Percentiles rank a stretch among this genome's conserved stretches.
phyloP scores from a whole-genome alignment of 2,113 vertebrate species.

The Saimiri boliviensis region DNA sequence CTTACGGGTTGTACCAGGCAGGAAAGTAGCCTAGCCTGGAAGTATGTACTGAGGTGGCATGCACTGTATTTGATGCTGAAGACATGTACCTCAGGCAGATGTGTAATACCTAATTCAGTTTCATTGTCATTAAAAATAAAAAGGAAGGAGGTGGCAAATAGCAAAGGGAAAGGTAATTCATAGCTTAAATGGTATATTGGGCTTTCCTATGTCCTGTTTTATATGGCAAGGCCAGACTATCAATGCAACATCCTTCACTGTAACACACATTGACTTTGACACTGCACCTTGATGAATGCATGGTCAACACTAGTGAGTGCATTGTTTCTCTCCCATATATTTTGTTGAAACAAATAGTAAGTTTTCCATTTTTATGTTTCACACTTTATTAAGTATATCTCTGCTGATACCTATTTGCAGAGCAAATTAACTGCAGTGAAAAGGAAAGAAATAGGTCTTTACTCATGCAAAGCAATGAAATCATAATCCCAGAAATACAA shows the following conservation, averaged over 20 bases:
- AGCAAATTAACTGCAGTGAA: background rate
- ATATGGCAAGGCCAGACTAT: background rate
- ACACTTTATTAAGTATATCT: slow-evolving; percentile 2
- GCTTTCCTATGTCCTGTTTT: background rate
- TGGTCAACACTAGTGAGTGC: background rate
- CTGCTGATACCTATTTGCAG: background rate
- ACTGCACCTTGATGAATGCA: background rate
- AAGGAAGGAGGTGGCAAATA: background rate
- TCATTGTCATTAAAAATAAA: slow-evolving; percentile 46
- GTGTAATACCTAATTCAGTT: slow-evolving; percentile 35
- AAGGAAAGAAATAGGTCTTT: slow-evolving; percentile 7
- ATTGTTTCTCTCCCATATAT: background rate
- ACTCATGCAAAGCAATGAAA: background rate
- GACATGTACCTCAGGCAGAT: slow-evolving; percentile 13
- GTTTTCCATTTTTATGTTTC: slow-evolving; percentile 7
- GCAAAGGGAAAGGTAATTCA: background rate
- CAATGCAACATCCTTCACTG: slow-evolving; percentile 9
- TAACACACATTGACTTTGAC: background rate
- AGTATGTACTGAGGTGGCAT: background rate
- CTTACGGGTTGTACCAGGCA: slow-evolving; percentile 48
- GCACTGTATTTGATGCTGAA: slow-evolving; percentile 3
- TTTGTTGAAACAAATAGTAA: background rate
- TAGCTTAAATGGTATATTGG: background rate
- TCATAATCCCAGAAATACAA: background rate
- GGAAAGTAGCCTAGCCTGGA: slow-evolving; percentile 47